These are phyloP conservation scores for Anadara kagoshimensis DNA, from an alignment of 1,140 invertebrate genomes.

Conservation along the genomic window DNA sequence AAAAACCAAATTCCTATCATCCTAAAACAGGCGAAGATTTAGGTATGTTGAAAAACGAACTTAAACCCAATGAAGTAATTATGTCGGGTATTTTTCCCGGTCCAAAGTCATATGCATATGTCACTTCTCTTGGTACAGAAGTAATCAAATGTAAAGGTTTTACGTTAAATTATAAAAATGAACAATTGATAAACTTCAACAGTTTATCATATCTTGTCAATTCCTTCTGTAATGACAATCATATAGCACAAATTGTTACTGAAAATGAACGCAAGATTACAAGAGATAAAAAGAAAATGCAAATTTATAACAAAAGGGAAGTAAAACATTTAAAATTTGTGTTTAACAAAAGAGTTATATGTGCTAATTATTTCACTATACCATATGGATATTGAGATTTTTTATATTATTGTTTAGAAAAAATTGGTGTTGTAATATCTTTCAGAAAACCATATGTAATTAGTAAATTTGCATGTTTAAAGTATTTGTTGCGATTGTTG, in stretches of 20 bases:
- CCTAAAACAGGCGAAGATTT: background rate
- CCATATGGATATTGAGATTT: conserved; percentile 17
- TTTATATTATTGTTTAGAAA: background rate
- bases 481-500: background rate
- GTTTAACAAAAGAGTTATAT: conserved; percentile 8
- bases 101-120: conserved; percentile 21
- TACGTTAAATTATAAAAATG: conserved; percentile 14
- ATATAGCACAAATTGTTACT: background rate
- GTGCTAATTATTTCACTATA: background rate
- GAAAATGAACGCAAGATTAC: conserved; percentile 10
- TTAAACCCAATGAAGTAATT: background rate
- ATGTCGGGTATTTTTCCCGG: conserved; percentile 10
- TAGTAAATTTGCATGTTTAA: background rate
- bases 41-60: conserved; percentile 12
- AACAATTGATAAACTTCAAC: conserved; percentile 11
- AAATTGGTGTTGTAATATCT: background rate
- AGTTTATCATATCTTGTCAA: conserved; percentile 15
- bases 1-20: background rate
- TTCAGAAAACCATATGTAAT: background rate
- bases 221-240: background rate
- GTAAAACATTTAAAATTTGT: conserved; percentile 14
- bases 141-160: conserved; percentile 21
- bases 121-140: conserved; percentile 1
- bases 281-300: conserved; percentile 2
- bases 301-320: conserved; percentile 5